These are phyloP conservation scores for Athetis lepigone DNA, from an alignment of 2,888 invertebrate species.

Conservation along the genomic window DNA sequence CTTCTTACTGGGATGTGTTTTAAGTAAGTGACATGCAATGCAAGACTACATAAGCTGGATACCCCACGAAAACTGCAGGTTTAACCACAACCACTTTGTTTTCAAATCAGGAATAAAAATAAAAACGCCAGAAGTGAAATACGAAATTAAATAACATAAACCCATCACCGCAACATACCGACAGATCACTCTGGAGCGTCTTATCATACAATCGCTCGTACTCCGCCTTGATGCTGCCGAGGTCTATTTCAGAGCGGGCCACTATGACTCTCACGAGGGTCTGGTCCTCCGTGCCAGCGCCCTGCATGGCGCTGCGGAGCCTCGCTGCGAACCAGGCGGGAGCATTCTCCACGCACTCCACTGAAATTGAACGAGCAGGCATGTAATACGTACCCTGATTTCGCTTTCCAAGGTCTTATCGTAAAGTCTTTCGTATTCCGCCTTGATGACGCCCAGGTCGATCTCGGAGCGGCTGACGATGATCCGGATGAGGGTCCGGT, in stretches of 20 bases:
- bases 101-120: not conserved
- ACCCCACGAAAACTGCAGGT: no score
- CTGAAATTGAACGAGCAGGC: conserved; percentile 81
- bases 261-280: conserved; percentile 93
- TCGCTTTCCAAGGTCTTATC: conserved; percentile 92
- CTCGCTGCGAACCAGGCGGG: conserved; percentile 93
- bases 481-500: conserved; percentile 93
- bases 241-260: conserved; percentile 92
- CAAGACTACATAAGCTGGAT: no score
- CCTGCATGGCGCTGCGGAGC: conserved; percentile 92
- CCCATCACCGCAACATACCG: conserved; percentile 82
- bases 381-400: conserved; percentile 88
- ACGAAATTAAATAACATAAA: not conserved
- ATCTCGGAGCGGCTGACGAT: conserved; percentile 93
- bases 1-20: no score
- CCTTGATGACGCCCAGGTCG: conserved; percentile 93
- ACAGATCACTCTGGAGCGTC: conserved; percentile 92
- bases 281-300: conserved; percentile 93
- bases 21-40: no score
- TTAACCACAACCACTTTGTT: not conserved
- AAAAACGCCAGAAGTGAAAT: not conserved
- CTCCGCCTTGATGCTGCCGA: conserved; percentile 92
- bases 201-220: conserved; percentile 93
- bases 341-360: conserved; percentile 93
- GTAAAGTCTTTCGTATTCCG: conserved; percentile 93